Evolutionary conservation across 2,888 invertebrate genomes (phyloP), one percentile per base, ranked within the genome.

Genomic region (Dexiosoma caninum): DNA sequence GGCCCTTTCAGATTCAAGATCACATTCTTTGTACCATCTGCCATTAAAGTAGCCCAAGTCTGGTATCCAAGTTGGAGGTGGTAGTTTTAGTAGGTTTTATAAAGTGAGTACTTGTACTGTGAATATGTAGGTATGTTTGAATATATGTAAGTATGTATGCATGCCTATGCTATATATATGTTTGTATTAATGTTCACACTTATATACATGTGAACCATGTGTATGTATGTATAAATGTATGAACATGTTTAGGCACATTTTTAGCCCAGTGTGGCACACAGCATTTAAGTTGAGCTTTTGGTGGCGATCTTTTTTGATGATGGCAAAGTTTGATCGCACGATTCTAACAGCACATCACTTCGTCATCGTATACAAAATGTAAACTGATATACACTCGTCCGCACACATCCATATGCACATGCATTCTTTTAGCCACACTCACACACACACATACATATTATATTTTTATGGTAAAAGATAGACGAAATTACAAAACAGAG

Each of bases 311-410:
- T 81, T 69, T 72, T 69, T 72, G 69, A 64, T 72, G 81, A 81
- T 81, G 57, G 32, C 64, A 77, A 77, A 76, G 62, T 81, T 81
- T 81, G 83, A 84, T 82, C 83, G 84, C 85, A 85, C 86, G 85
- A 83, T 81, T 83, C 83, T 84, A 85, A 83, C 83, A 82, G 84
- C 84, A 83, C 83, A 83, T 78, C 78, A 78, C 81, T 80, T 81
- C 74, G 67, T 77, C 81, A 72, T 81, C 64, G 70, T 67, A 69
- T 59, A 81, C 51, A 40, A 66, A 74, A n/a, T 46, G 21, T 57
- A 72, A 44, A 40, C 35, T n/a, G 8, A 55, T 59, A 69, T 35
- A 44, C 14, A 62, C 44, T 49, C 49, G 12, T 12, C 2, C 6
- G 14, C 8, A 10, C 12, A 12, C 16, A 55, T 32, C 16, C 2